Conservation (phyloP, 2,888 invertebrate genomes). For the Bellardia pandia region DNA sequence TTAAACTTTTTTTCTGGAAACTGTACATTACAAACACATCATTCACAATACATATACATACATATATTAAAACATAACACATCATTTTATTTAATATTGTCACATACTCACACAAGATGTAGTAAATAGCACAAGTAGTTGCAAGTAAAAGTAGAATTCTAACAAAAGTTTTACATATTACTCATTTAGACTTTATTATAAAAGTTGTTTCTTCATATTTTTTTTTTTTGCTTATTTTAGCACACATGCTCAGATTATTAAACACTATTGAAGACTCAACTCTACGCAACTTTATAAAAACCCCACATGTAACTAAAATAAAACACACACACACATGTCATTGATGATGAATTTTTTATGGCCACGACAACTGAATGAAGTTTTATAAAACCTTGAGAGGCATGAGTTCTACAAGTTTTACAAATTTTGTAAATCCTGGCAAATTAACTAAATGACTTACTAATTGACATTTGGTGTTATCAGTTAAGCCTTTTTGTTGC, state of each 20-base stretch:
- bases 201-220: conserved; percentile 51
- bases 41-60: not conserved
- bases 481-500: conserved; percentile 67
- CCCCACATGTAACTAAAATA: not conserved
- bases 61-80: conserved; percentile 51
- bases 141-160: not conserved
- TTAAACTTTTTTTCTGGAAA: conserved; percentile 44
- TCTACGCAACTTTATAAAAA: conserved; percentile 29
- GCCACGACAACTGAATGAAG: not conserved
- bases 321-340: conserved; percentile 44
- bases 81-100: conserved; percentile 59
- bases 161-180: conserved; percentile 69
- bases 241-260: conserved; percentile 69
- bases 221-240: conserved; percentile 19
- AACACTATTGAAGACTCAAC: conserved; percentile 46
- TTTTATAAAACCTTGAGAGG: not conserved
- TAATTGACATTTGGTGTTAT: conserved; percentile 72
- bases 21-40: not conserved
- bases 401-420: conserved; percentile 12
- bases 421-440: conserved; percentile 59
- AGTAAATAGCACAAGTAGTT: conserved; percentile 13
- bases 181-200: conserved; percentile 73
- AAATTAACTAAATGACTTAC: conserved; percentile 73
- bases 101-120: conserved; percentile 23
- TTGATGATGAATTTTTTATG: conserved; percentile 53